These are phyloP conservation scores for Caerostris extrusa DNA, from an alignment of 1,140 invertebrate genomes.

Conservation along the genomic window DNA sequence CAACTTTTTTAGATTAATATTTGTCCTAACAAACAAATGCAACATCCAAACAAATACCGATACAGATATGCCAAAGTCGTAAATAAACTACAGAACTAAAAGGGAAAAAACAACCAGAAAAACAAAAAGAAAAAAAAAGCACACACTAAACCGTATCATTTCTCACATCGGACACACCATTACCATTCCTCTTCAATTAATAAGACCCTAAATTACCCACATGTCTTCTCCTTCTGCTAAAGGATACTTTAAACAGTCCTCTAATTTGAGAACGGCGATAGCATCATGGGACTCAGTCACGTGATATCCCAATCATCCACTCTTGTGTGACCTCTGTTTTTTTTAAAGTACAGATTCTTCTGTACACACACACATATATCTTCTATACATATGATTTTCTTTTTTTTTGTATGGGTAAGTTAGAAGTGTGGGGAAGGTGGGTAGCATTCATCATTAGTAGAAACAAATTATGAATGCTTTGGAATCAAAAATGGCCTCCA, in stretches of 20 bases:
- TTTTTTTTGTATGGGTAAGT: not conserved
- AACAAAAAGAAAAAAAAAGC: no score
- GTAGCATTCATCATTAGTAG: not conserved
- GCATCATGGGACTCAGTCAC: not conserved
- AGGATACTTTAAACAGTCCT: not conserved
- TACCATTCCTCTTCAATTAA: slow-evolving; percentile 16
- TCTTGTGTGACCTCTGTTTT: not conserved
- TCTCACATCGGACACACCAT: not conserved
- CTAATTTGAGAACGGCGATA: not conserved
- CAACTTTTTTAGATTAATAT: no score
- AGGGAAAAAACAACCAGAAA: no score
- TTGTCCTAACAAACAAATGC: no score
- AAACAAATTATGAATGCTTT: not conserved
- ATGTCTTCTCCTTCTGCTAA: not conserved
- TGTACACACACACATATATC: not conserved
- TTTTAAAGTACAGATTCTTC: not conserved
- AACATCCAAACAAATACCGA: no score
- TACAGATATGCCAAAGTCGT: no score
- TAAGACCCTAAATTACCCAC: not conserved
- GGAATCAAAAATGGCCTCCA: not conserved
- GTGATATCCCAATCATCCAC: not conserved
- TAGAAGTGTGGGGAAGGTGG: no score
- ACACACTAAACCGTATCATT: not conserved
- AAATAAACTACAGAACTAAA: no score
- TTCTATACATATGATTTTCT: not conserved